These are phyloP conservation scores for Poeciliopsis occidentalis DNA, from an alignment of 2,113 vertebrate species.

Conservation along the genomic window DNA sequence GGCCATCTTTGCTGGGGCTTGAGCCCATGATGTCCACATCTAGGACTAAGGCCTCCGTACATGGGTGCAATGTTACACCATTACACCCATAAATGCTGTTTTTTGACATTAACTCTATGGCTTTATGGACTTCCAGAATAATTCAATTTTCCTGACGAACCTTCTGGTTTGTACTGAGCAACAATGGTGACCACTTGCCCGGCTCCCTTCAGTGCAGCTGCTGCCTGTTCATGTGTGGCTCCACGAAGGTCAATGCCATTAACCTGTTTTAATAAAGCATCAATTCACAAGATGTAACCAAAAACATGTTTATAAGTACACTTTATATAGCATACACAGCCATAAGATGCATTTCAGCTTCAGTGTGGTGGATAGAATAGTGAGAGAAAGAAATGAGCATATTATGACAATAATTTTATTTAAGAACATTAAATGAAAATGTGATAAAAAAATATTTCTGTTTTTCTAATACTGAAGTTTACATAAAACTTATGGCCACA, in stretches of 20 bases:
- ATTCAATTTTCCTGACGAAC: slow-evolving; percentile 75
- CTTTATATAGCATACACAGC: neutral
- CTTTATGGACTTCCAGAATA: neutral
- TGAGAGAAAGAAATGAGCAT: neutral
- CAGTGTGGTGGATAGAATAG: neutral
- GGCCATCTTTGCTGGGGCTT: no score
- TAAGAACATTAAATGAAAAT: neutral
- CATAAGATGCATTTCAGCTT: neutral
- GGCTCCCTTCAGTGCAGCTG: slow-evolving; percentile 92
- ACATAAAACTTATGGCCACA: no score
- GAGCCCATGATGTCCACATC: no score
- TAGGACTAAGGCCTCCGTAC: no score
- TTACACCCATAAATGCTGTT: no score
- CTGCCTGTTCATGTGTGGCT: slow-evolving; percentile 95
- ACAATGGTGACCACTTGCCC: slow-evolving; percentile 95
- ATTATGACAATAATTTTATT: neutral
- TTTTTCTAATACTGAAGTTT: no score
- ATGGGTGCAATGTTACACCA: no score
- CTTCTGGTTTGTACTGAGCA: slow-evolving; percentile 95
- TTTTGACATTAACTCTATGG: no score
- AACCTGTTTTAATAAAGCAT: slow-evolving; percentile 78
- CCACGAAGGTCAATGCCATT: slow-evolving; percentile 94
- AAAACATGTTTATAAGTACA: neutral
- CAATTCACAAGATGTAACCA: neutral
- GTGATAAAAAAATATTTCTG: neutral